These are phyloP conservation scores for Diabrotica virgifera DNA, from an alignment of 1,140 invertebrate species.

Conservation along the genomic window DNA sequence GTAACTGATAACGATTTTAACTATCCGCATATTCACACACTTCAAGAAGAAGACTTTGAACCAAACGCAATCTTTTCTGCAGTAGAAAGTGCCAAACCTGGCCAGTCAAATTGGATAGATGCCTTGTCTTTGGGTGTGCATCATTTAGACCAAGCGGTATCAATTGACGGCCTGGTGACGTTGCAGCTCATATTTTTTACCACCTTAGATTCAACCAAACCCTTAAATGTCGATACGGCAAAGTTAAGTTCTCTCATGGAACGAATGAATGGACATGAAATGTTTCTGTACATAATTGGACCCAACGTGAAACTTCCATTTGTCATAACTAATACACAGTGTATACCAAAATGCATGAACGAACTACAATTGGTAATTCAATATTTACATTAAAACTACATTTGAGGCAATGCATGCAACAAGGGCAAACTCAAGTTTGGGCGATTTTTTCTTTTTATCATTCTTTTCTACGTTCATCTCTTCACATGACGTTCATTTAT, in stretches of 20 bases:
- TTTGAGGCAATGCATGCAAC: too few relatives aligned
- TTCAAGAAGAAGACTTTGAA: conserved; percentile 12
- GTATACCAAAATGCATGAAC: conserved; percentile 27
- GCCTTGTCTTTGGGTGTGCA: conserved; percentile 23
- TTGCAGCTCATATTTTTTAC: conserved; percentile 27
- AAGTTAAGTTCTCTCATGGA: conserved; percentile 14
- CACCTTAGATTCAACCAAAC: conserved; percentile 14
- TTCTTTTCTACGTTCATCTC: too few relatives aligned
- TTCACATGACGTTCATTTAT: too few relatives aligned
- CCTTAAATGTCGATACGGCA: neutral
- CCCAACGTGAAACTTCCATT: conserved; percentile 24
- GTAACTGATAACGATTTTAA: conserved; percentile 19
- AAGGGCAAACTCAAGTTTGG: too few relatives aligned
- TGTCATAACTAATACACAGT: conserved; percentile 18
- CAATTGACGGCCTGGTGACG: conserved; percentile 24
- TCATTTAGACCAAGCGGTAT: conserved; percentile 21
- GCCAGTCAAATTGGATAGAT: conserved; percentile 26
- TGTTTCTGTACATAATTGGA: conserved; percentile 34
- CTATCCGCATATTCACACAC: conserved; percentile 11
- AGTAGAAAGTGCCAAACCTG: conserved; percentile 15
- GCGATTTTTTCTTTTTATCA: too few relatives aligned
- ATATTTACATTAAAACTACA: neutral
- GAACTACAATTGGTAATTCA: conserved; percentile 12
- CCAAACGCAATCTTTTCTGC: conserved; percentile 13
- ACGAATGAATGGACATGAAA: conserved; percentile 19